Percentiles rank a stretch among this genome's conserved stretches.
Conservation (phyloP, 2,797 vertebrate species). For the Pipistrellus pygmaeus region DNA sequence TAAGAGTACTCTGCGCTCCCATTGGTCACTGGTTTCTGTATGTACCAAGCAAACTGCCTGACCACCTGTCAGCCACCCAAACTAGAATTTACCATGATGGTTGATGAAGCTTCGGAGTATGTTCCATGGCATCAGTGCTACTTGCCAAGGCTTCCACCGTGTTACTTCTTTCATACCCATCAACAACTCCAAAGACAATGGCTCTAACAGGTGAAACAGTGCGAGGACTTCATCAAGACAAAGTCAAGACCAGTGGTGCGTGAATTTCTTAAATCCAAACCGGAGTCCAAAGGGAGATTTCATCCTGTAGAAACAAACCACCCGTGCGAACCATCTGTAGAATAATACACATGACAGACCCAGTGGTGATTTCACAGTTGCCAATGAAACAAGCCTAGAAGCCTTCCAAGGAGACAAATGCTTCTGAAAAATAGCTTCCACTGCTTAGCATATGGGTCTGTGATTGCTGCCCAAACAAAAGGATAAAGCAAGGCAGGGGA, state of each 20-base stretch:
- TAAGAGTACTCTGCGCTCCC: slow-evolving; percentile 43
- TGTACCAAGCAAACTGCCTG: neutral
- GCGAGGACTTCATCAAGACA: slow-evolving; percentile 77
- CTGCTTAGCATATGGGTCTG: slow-evolving; percentile 59
- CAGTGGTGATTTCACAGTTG: slow-evolving; percentile 85
- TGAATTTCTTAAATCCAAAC: slow-evolving; percentile 81
- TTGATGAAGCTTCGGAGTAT: neutral
- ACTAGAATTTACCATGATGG: neutral
- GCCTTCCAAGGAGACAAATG: slow-evolving; percentile 82
- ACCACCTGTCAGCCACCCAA: slow-evolving; percentile 1
- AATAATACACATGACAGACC: slow-evolving; percentile 82
- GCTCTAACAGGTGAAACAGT: slow-evolving; percentile 66
- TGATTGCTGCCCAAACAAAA: slow-evolving; percentile 76
- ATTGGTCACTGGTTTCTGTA: neutral
- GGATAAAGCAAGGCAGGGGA: slow-evolving; percentile 46
- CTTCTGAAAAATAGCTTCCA: slow-evolving; percentile 79
- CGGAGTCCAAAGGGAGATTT: slow-evolving; percentile 81
- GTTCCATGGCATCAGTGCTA: neutral
- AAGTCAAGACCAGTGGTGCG: slow-evolving; percentile 78
- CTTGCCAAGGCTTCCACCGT: neutral
- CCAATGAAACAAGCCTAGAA: slow-evolving; percentile 83
- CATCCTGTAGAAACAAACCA: slow-evolving; percentile 80
- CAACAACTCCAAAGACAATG: slow-evolving; percentile 52
- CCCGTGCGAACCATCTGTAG: slow-evolving; percentile 85
- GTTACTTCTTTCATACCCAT: slow-evolving; percentile 17